These are phyloP conservation scores for Therioaphis trifolii DNA, from an alignment of 2,888 invertebrate species.

Conservation along the genomic window DNA sequence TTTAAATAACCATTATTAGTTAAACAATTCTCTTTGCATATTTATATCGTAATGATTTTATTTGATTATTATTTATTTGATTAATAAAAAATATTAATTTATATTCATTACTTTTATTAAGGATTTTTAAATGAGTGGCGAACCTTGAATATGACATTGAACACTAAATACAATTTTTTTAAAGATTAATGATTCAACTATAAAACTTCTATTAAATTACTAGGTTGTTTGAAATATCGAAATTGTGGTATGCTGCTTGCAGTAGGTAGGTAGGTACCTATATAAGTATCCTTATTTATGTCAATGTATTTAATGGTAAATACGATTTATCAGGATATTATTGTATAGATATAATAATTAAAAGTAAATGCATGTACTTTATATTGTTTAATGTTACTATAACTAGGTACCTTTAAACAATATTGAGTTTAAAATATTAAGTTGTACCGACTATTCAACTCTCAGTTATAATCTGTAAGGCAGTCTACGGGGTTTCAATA, in stretches of 20 bases:
- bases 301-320: not conserved
- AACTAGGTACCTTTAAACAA: not conserved
- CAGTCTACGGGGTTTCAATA: not conserved
- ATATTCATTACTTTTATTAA: not conserved
- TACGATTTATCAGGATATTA: not conserved
- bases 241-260: not conserved
- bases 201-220: not conserved
- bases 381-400: not conserved
- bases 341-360: not conserved
- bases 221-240: not conserved
- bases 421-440: not conserved
- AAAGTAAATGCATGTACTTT: not conserved
- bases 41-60: not conserved
- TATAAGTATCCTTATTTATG: not conserved
- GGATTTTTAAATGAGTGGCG: not conserved
- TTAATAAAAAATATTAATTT: conserved; percentile 11
- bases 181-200: conserved; percentile 1
- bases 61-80: not conserved
- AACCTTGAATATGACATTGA: conserved; percentile 44
- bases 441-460: not conserved
- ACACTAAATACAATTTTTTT: not conserved
- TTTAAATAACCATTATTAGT: not conserved
- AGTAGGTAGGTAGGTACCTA: too few relatives aligned
- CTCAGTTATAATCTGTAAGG: not conserved
- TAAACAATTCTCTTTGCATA: not conserved